Base-by-base conservation (phyloP, 2,113 vertebrate genomes). In the Rhynchomys soricoides region DNA sequence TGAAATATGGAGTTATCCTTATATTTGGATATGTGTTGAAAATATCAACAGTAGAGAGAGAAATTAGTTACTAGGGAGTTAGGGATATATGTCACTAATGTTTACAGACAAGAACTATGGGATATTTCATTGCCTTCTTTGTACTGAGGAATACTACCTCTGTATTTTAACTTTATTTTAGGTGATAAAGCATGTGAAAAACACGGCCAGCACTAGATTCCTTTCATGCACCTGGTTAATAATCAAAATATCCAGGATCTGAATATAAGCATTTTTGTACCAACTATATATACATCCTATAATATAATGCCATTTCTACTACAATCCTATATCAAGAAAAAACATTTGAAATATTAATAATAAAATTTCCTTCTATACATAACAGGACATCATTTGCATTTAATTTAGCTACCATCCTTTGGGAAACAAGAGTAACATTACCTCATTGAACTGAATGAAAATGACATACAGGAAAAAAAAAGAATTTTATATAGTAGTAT, bases 91-190 rank as follows among this genome's bases (percentile, higher is more conserved):
- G 74, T 5, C 50, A 55, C 7, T 55, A 75, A 64, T 82, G 70
- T 19, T 78, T 26, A 40, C 31, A 77, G 70, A 62, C 81, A 71
- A 81, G 94, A 64, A 40, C 11, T 90, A 70, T 86, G 21, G 57
- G 74, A 81, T 52, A 71, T 40, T 86, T 43, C 50, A 4, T 77
- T 94, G 15, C 1, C 4, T 11, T 40, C 29, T 17, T 4, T 74
- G 37, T 89, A 48, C 7, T 96, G 19, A 89, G 73, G 43, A 89
- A 52, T 78, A 7, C 64, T 17, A 86, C 34, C 57, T 40, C 34
- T 29, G 66, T 48, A 85, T 75, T 86, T 95, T 88, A 82, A 75
- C 22, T 88, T 92, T 59, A 95, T 52, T 94, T 81, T 83, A 43
- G 10, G 77, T 86, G 17, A 50, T 15, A 96, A 94, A 90, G n/a